Evolutionary conservation across 2,113 vertebrate genomes (phyloP).

Genomic region (Lepidothrix coronata): DNA sequence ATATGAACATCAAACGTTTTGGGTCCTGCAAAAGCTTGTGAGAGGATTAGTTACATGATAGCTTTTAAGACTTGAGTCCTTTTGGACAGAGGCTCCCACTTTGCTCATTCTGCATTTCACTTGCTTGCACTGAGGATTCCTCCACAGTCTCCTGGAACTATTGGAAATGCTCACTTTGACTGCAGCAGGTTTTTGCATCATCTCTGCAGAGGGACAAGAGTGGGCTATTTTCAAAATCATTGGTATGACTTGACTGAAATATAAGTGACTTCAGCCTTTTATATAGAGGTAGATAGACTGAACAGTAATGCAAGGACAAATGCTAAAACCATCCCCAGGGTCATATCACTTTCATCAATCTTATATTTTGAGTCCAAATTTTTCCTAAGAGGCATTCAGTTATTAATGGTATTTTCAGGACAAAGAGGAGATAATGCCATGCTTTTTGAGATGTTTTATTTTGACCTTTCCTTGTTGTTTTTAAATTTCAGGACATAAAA

Average conservation of each 20-base stretch:
- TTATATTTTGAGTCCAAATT: not conserved
- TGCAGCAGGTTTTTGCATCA: not conserved
- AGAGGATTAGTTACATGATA: not conserved
- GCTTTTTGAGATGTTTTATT: not conserved
- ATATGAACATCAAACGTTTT: rapidly evolving
- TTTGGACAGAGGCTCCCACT: not conserved
- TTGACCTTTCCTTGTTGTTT: not conserved
- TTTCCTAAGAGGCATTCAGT: not conserved
- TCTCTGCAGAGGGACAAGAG: not conserved
- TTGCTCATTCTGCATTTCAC: not conserved
- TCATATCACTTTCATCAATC: not conserved
- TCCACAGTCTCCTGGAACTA: not conserved
- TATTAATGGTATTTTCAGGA: not conserved
- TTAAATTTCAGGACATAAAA: not conserved
- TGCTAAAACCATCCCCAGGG: not conserved
- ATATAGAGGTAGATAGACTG: not conserved
- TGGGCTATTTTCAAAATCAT: not conserved
- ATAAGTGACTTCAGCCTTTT: not conserved
- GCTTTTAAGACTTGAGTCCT: not conserved
- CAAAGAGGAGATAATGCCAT: not conserved
- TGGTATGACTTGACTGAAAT: not conserved
- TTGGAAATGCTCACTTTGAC: not conserved
- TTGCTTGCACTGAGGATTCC: not conserved
- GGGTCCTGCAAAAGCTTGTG: not conserved
- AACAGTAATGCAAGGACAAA: not conserved